Base-by-base conservation (phyloP, 2,888 invertebrate species). In the Seira ritae region DNA sequence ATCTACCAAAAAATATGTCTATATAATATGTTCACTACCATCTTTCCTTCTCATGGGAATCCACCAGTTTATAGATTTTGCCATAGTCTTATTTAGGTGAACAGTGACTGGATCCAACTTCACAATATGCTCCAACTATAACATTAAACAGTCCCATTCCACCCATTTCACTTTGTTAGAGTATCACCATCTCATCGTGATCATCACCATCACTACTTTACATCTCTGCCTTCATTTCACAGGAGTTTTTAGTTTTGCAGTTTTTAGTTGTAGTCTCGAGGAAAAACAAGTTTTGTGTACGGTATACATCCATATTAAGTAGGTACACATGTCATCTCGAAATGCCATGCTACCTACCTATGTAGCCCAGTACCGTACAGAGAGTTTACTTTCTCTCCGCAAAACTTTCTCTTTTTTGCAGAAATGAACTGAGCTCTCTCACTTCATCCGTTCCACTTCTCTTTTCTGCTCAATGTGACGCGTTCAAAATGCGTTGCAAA, bases 271-370 rank as follows among this genome's bases (percentile, higher is more conserved):
- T n/a, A 42, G 42, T 42, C 42, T 42, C 12, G 42, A 12, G 42
- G 42, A 42, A n/a, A 42, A 42, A 42, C 42, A 42, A 42, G 42
- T 42, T 42, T 42, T 42, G 42, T 42, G 12, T 42, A 42, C 42
- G 12, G 42, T 42, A 1, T 50, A 71, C 6, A 50, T 46, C 6
- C 46, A 22, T 74, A 19, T 22, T 74, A 42, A 42, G 74, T 66
- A 74, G 74, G 42, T 66, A 74, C 42, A 65, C 23, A 74, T 66
- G 50, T 75, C 73, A 75, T 67, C 50, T n/a, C 10, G 15, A 19
- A 31, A n/a, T 31, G 24, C 68, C 23, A 22, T 73, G 17, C 62
- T 60, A 19, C 73, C n/a, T n/a, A n/a, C n/a, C n/a, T n/a, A n/a
- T n/a, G n/a, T n/a, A n/a, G n/a, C 42, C 42, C 12, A 42, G 42